Conservation (phyloP, 2,797 vertebrate species). For the Cyclopterus lumpus region DNA sequence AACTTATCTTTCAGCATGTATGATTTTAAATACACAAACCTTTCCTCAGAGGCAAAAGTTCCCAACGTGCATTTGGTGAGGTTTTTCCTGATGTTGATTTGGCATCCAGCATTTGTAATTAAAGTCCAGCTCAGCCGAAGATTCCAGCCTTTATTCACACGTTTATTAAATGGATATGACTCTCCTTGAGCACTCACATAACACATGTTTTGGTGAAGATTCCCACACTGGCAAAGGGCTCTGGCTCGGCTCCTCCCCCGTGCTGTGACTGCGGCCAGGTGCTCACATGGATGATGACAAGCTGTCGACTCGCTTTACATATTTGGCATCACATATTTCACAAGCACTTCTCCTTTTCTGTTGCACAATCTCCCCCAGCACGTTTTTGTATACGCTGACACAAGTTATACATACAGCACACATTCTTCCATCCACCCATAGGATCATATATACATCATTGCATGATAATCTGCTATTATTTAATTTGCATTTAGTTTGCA, state of each 20-base stretch:
- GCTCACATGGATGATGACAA: slow-evolving; percentile 51
- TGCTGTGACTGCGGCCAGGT: slow-evolving; percentile 39
- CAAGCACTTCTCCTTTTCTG: slow-evolving; percentile 26
- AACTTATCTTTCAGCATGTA: too few species aligned
- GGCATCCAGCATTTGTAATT: not conserved
- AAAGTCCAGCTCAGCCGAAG: not conserved
- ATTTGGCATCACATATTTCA: slow-evolving; percentile 35
- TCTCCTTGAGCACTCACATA: slow-evolving; percentile 32
- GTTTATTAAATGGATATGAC: not conserved
- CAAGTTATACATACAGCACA: not conserved
- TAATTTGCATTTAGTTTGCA: not conserved
- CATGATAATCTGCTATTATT: not conserved
- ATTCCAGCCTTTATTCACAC: not conserved
- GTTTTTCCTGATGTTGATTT: not conserved
- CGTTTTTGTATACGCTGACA: not conserved
- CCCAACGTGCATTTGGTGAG: too few species aligned
- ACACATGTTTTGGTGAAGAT: slow-evolving; percentile 44
- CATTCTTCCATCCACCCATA: not conserved
- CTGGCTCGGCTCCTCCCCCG: slow-evolving; percentile 5
- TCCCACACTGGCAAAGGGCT: slow-evolving; percentile 19
- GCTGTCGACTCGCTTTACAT: slow-evolving; percentile 40
- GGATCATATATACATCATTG: not conserved
- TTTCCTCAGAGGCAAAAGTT: too few species aligned
- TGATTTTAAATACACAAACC: too few species aligned
- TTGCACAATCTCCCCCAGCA: not conserved